These are phyloP conservation scores for Holcopasites calliopsidis DNA, from an alignment of 1,140 invertebrate genomes.

Conservation along the genomic window DNA sequence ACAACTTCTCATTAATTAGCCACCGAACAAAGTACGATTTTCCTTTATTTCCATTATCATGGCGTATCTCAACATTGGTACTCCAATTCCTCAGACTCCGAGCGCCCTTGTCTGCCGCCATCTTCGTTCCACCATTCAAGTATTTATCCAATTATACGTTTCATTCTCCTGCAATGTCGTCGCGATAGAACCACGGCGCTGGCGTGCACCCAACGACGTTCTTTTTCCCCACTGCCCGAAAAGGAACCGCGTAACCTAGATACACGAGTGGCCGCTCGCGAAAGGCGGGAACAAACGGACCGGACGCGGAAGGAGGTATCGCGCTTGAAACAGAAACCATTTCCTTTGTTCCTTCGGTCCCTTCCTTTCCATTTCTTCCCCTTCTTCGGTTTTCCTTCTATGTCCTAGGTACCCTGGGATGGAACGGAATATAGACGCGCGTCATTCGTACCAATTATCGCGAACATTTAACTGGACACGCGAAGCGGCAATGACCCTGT, in stretches of 20 bases:
- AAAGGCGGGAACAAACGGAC: background rate
- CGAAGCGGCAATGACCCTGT: slow-evolving; percentile 7
- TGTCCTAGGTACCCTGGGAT: background rate
- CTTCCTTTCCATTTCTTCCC: background rate
- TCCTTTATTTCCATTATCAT: background rate
- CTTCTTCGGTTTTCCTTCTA: background rate
- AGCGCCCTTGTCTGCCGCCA: background rate
- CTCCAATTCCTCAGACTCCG: background rate
- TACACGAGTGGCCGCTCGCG: background rate
- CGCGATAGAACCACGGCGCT: background rate
- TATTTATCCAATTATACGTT: slow-evolving; percentile 20
- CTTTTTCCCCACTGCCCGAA: slow-evolving; percentile 2
- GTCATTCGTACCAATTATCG: background rate
- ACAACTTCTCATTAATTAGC: background rate
- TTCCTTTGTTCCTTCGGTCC: no score
- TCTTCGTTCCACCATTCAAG: background rate
- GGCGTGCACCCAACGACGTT: slow-evolving; percentile 1
- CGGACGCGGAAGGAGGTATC: slow-evolving; percentile 5
- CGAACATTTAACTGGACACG: background rate
- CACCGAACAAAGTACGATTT: background rate
- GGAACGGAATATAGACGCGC: no score
- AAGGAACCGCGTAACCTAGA: slow-evolving; percentile 15
- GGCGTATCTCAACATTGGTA: background rate
- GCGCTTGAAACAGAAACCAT: slow-evolving; percentile 4
- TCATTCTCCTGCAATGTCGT: background rate